Conservation (phyloP, 2,113 vertebrate genomes). For the Scartelaos histophorus region DNA sequence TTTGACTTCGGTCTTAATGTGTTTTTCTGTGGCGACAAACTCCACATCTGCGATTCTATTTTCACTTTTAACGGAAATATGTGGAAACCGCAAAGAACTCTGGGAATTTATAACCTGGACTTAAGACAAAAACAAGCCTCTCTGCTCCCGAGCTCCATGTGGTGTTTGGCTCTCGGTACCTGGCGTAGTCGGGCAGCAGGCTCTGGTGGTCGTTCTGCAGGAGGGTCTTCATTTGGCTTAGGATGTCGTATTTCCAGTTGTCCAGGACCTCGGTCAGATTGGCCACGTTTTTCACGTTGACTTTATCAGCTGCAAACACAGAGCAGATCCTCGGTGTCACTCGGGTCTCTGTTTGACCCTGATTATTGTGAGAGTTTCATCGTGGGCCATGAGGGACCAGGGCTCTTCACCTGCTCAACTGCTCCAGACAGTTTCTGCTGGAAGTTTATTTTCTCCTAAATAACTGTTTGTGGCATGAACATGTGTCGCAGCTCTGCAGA, state of each 20-base stretch:
- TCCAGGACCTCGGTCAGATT: slow-evolving; percentile 81
- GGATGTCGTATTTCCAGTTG: slow-evolving; percentile 81
- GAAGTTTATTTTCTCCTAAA: too few relatives aligned
- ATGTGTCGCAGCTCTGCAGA: too few relatives aligned
- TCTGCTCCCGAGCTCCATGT: too few relatives aligned
- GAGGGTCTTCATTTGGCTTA: slow-evolving; percentile 72
- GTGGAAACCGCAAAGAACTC: slow-evolving; percentile 2
- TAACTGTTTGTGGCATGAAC: too few relatives aligned
- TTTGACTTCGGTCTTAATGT: neutral
- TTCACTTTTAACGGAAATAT: slow-evolving; percentile 15
- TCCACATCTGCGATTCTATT: slow-evolving; percentile 31
- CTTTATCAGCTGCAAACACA: slow-evolving; percentile 69
- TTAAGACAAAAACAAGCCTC: neutral
- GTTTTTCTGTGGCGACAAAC: neutral
- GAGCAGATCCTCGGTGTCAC: neutral
- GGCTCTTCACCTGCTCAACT: too few relatives aligned
- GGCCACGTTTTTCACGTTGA: slow-evolving; percentile 75
- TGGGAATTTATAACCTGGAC: neutral
- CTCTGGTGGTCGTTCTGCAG: slow-evolving; percentile 80
- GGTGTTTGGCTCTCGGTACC: slow-evolving; percentile 46
- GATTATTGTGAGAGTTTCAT: too few relatives aligned
- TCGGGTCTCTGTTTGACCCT: neutral
- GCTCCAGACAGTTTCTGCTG: too few relatives aligned
- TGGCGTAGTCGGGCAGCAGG: slow-evolving; percentile 78
- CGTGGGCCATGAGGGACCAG: too few relatives aligned